Conservation (phyloP, 2,888 invertebrate species). For the Leptogaster cylindrica region DNA sequence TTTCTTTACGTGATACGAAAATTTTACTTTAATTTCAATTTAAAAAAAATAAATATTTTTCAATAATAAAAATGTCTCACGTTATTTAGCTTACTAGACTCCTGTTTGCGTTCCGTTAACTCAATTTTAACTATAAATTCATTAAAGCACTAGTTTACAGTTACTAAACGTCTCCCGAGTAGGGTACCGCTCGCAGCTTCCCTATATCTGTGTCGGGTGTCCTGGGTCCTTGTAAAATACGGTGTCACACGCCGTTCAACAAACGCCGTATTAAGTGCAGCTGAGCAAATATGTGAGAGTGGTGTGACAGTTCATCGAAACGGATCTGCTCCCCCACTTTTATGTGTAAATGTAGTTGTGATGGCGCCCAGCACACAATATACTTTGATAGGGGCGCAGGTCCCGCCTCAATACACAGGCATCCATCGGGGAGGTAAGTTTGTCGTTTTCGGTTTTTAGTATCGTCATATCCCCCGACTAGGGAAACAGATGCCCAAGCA, state of each 20-base stretch:
- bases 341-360: no score
- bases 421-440: neutral
- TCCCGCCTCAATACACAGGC: no score
- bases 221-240: constrained; percentile 21
- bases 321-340: no score
- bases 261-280: constrained; percentile 14
- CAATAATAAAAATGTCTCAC: no score
- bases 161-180: constrained; percentile 38
- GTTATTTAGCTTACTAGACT: constrained; percentile 33
- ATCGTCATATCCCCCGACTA: neutral
- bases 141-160: constrained; percentile 44
- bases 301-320: constrained; percentile 22
- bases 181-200: constrained; percentile 5
- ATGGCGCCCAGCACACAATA: no score
- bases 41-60: no score
- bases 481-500: no score
- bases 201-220: constrained; percentile 28
- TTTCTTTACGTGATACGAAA: neutral
- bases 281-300: constrained; percentile 14
- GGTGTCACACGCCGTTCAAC: constrained; percentile 2
- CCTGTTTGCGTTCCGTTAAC: constrained; percentile 43
- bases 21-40: no score
- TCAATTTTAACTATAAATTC: constrained; percentile 43
- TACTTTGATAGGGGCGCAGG: no score
- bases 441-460: neutral